Evolutionary conservation across 2,888 invertebrate genomes (phyloP), one percentile per base, ranked within the genome.

Genomic region (Agrochola macilenta): DNA sequence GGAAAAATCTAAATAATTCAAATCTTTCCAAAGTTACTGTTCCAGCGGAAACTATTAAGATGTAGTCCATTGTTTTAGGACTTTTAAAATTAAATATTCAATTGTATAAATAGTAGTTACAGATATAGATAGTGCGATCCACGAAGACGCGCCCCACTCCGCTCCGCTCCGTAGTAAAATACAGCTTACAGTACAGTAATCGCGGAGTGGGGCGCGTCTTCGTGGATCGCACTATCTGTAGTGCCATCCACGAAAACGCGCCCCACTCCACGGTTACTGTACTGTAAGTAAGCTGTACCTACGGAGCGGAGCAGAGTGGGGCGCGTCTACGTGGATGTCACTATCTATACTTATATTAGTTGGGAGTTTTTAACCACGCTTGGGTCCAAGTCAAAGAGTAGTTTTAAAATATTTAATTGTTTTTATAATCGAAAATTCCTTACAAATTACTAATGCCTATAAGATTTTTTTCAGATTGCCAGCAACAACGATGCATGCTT

Each of bases 381-480:
- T n/a, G n/a, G n/a, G n/a, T 49, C 5, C 1, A 17, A 68, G 0
- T 39, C 14, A 52, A 52, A 49, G 20, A 49, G 14, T 35, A 66
- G 20, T 72, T 35, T 35, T 9, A 35, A 43, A 71, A 20, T n/a
- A 9, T 49, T 26, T 26, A 20, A 49, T 49, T 17, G 12, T 39
- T 73, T 54, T 52, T 54, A 17, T 35, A 54, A n/a, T 5, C 3
- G 35, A 69, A 14, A 12, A 35, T 69, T 54, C 35, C 17, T 17
- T 54, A 17, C 54, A 69, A 57, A 69, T 69, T 2, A 73, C 17
- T 74, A 84, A 84, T 74, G 57, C 26, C 1, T 60, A 17, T 65
- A 57, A 85, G 84, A 83, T 83, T 89, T 88, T 90, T 94, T 93
- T 73, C 92, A 93, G 93, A 89, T 85, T 43, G 63, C 72, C 87